These are phyloP conservation scores for Suncus etruscus DNA, from an alignment of 2,113 vertebrate species.

Conservation along the genomic window DNA sequence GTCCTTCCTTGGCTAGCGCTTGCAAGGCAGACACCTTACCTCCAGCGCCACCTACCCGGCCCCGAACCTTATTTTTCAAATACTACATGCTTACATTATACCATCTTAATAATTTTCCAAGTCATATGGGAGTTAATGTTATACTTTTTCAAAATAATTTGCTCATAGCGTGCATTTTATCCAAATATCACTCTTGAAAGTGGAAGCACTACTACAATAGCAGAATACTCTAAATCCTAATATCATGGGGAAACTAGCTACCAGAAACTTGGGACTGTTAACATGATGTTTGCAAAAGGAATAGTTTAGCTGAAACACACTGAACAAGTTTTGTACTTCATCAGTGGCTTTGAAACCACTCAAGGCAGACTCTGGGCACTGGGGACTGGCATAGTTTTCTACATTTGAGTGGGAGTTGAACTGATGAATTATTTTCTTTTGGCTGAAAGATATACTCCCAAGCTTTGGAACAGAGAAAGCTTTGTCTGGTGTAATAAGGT, in stretches of 20 bases:
- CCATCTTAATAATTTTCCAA: conserved; percentile 52
- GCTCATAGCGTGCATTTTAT: neutral
- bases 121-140: neutral
- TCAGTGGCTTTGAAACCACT: neutral
- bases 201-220: neutral
- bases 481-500: conserved; percentile 56
- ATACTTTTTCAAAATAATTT: conserved; percentile 27
- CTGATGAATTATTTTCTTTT: conserved; percentile 59
- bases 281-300: neutral
- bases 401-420: conserved; percentile 41
- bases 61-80: conserved; percentile 36
- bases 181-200: neutral
- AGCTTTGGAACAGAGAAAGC: conserved; percentile 67
- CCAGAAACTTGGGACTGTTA: neutral
- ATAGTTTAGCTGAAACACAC: neutral
- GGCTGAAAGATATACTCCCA: conserved; percentile 57
- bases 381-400: conserved; percentile 21
- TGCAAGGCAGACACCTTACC: too few species aligned
- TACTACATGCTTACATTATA: neutral
- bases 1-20: too few species aligned
- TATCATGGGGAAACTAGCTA: neutral
- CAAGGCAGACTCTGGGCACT: neutral
- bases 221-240: neutral
- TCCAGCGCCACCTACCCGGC: too few species aligned
- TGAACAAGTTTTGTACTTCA: neutral